Base-by-base conservation (phyloP, 2,888 invertebrate genomes). In the Leucophenga maculata region DNA sequence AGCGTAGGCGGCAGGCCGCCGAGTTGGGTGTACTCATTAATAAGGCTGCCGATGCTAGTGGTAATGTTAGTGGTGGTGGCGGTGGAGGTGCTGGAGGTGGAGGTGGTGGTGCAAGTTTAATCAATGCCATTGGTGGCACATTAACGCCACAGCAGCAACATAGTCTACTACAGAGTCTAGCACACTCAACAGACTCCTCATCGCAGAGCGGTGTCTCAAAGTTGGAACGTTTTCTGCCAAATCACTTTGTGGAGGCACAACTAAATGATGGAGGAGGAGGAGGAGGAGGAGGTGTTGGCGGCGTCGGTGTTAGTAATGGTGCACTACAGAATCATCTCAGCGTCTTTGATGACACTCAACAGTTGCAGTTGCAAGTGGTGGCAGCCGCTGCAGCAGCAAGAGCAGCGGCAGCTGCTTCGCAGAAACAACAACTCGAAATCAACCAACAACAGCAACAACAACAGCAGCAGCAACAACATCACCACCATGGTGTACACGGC, bases 231-330 rank as follows among this genome's bases (percentile, higher is more conserved):
- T 87, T 84, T 50, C 76, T 86, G 75, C 87, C 88, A 62, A 88
- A 88, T 72, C 88, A 87, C 69, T 87, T 87, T 75, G 88, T 88
- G 32, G 88, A 88, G 73, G 77, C 88, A 3, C 88, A 88, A 68
- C 74, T 88, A 13, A 85, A 77, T 64, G 86, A 86, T 11, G 84
- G 6, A 14, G 75, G 76, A 32, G 77, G 75, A 16, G 26, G 9
- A 20, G 22, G 31, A 52, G 70, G 66, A 11, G 46, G 65, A 32
- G 60, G 57, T 6, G 70, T 1, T 50, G 50, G 50, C 1, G 50
- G 1, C 16, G 50, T 8, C 13, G 66, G 32, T 18, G 66, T 66
- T 69, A 31, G 26, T n/a, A 67, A 59, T 65, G 67, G 60, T 32
- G 22, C 8, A n/a, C 39, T 11, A 11, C 39, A 39, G 11, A 14